These are phyloP conservation scores for Caenorhabditis angaria DNA, from an alignment of 2,888 invertebrate species.

Conservation along the genomic window DNA sequence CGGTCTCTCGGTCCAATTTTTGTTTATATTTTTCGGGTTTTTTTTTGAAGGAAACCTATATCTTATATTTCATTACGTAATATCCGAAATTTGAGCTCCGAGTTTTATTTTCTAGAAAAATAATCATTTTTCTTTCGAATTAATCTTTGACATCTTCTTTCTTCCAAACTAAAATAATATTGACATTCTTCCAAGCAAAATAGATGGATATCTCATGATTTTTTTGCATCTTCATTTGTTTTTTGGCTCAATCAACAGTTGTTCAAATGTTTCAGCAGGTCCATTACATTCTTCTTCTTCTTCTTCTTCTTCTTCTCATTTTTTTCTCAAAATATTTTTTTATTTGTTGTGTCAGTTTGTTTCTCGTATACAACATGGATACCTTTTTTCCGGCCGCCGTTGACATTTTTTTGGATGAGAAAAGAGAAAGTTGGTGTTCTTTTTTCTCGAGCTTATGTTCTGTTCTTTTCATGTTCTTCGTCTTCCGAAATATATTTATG, in stretches of 20 bases:
- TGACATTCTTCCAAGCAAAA: too few relatives aligned
- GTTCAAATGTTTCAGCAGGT: background rate
- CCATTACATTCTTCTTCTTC: background rate
- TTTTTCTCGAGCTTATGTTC: background rate
- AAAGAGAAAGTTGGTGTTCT: too few relatives aligned
- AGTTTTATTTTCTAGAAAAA: too few relatives aligned
- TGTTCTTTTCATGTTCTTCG: background rate
- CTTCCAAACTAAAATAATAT: too few relatives aligned
- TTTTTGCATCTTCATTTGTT: too few relatives aligned
- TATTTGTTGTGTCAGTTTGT: slow-evolving; percentile 1
- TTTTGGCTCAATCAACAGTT: background rate
- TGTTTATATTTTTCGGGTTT: slow-evolving; percentile 8
- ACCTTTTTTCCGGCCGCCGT: background rate
- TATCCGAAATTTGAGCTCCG: too few relatives aligned
- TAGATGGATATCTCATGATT: too few relatives aligned
- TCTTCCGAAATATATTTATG: background rate
- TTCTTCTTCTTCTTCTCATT: background rate
- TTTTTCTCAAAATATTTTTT: background rate
- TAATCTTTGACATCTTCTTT: too few relatives aligned
- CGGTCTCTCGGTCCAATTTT: background rate
- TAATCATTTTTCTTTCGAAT: too few relatives aligned
- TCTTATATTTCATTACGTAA: background rate
- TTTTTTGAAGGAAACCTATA: slow-evolving; percentile 7
- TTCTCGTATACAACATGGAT: background rate
- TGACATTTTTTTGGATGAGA: background rate